Percentiles rank a stretch among this genome's conserved stretches.
Evolutionary conservation across 2,797 vertebrate genomes (phyloP).

Genomic region (Hirundo rustica): DNA sequence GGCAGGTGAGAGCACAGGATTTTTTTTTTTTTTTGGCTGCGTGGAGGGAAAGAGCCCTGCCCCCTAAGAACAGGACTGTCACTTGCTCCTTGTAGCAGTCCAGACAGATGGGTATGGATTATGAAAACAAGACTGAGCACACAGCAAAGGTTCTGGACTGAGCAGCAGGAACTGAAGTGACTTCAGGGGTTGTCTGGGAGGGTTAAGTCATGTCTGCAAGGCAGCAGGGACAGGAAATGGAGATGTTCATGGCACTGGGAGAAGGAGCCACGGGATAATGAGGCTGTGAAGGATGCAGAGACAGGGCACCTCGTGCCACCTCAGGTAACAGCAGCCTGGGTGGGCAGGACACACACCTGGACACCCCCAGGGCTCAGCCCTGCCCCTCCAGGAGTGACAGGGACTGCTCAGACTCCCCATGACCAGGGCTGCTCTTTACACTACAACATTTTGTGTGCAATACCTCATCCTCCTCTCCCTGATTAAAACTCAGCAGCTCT

Average conservation of each 20-base stretch:
- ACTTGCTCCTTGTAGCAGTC: constrained; percentile 28
- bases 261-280: background rate
- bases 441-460: background rate
- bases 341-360: background rate
- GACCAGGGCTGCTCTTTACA: background rate
- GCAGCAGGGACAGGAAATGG: constrained; percentile 34
- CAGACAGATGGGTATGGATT: constrained; percentile 51
- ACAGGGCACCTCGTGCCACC: background rate
- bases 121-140: constrained; percentile 41
- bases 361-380: background rate
- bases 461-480: background rate
- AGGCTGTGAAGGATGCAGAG: background rate
- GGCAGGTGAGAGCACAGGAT: constrained; percentile 33
- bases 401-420: background rate
- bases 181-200: constrained; percentile 52
- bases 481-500: background rate
- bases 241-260: background rate
- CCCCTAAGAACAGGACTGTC: background rate
- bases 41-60: background rate
- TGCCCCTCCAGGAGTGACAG: background rate
- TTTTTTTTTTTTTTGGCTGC: constrained; percentile 8
- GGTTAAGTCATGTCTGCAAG: constrained; percentile 70
- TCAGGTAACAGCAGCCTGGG: background rate
- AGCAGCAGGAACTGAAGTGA: constrained; percentile 8
- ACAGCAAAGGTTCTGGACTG: constrained; percentile 24